Conservation (phyloP, 2,113 vertebrate species). For the Myodes glareolus region DNA sequence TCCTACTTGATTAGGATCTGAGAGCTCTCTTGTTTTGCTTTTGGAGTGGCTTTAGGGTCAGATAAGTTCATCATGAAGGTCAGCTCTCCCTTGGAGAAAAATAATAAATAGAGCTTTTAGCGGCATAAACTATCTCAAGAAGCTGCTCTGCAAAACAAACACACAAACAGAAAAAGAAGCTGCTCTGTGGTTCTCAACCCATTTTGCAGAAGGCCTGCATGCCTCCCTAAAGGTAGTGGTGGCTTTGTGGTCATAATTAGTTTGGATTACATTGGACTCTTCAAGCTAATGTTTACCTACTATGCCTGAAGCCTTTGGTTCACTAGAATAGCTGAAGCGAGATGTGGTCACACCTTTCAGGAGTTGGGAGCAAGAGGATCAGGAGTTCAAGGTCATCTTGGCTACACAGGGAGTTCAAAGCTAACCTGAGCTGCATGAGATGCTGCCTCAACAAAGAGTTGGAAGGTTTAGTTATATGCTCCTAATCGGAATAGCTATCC, state of each 20-base stretch:
- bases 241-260: slow-evolving; percentile 15
- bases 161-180: neutral
- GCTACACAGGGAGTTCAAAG: neutral
- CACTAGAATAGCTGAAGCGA: neutral
- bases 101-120: neutral
- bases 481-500: neutral
- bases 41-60: neutral
- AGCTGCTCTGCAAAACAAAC: neutral
- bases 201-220: neutral
- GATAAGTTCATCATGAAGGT: neutral
- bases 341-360: neutral
- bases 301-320: neutral
- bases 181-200: neutral
- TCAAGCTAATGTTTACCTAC: neutral
- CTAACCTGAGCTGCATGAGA: neutral
- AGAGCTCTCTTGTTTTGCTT: neutral
- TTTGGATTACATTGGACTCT: neutral
- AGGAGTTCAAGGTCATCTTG: neutral
- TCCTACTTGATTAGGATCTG: neutral
- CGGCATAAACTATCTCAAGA: neutral
- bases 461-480: neutral
- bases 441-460: neutral
- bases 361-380: neutral
- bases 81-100: neutral
- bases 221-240: neutral